phyloP scores from a whole-genome alignment of 2,797 vertebrate genomes.

The Tokudaia muenninki region DNA sequence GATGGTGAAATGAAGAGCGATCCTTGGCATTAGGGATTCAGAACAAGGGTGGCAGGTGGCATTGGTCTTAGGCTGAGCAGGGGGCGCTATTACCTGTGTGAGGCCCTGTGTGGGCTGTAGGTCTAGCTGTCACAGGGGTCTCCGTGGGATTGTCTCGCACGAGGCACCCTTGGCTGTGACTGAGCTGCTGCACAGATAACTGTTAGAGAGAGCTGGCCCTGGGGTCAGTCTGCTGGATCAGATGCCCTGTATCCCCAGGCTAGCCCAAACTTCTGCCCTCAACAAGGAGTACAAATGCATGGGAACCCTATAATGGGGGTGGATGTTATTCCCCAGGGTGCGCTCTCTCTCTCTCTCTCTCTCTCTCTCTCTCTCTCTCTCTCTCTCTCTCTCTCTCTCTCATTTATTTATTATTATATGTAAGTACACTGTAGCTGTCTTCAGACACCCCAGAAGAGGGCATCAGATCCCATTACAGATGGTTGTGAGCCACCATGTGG shows the following conservation, averaged over 20 bases:
- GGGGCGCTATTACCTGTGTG: background rate
- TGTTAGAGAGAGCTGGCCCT: background rate
- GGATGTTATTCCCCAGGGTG: background rate
- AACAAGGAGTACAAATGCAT: background rate
- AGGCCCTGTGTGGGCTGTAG: background rate
- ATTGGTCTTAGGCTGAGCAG: background rate
- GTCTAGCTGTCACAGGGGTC: background rate
- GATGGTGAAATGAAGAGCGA: background rate
- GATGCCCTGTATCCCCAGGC: background rate
- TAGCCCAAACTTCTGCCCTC: background rate
- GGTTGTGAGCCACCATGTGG: no score
- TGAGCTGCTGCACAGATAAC: background rate
- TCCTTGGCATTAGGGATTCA: background rate
- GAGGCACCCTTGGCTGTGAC: background rate
- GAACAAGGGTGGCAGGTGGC: background rate
- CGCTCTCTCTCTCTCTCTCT: no score
- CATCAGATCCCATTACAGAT: no score
- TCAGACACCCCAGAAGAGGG: no score
- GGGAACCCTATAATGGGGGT: background rate
- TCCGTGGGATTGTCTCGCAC: background rate
- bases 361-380: no score
- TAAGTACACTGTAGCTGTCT: no score
- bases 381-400: no score
- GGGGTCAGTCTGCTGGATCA: background rate
- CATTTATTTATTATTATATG: no score